Evolutionary conservation across 2,113 vertebrate species (phyloP).

Genomic region (Indri indri): DNA sequence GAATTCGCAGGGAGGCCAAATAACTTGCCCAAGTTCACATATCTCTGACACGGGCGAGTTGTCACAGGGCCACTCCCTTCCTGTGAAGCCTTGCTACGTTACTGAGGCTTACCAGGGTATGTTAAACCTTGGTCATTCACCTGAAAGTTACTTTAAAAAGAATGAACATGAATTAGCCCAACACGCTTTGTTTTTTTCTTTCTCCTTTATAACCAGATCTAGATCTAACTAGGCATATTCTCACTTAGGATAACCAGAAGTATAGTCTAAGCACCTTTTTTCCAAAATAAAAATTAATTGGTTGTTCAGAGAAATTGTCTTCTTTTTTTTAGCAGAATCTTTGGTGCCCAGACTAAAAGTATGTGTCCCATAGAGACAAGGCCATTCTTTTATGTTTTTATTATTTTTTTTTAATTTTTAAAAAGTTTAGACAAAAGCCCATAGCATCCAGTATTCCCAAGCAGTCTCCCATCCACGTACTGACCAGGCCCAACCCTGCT

Average conservation of each 20-base stretch:
- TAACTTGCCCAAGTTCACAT: not conserved
- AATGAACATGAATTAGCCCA: not conserved
- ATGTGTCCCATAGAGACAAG: no score
- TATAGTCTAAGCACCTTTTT: not conserved
- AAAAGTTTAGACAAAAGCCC: no score
- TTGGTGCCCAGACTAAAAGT: not conserved
- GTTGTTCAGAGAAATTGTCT: not conserved
- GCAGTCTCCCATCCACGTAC: no score
- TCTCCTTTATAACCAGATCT: not conserved
- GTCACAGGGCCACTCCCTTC: not conserved
- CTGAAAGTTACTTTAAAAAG: not conserved
- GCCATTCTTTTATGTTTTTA: no score
- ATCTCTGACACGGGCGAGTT: not conserved
- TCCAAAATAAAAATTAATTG: not conserved
- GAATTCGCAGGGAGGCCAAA: not conserved
- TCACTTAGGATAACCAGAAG: not conserved
- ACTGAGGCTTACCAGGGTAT: not conserved
- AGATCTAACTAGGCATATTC: not conserved
- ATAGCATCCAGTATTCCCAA: no score
- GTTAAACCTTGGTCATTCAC: no score
- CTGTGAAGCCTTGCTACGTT: fast-evolving
- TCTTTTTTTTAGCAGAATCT: not conserved
- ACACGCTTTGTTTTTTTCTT: not conserved
- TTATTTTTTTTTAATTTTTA: no score
- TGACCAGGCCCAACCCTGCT: no score